Evolutionary conservation across 2,113 vertebrate genomes (phyloP).

Genomic region (Etheostoma cragini): DNA sequence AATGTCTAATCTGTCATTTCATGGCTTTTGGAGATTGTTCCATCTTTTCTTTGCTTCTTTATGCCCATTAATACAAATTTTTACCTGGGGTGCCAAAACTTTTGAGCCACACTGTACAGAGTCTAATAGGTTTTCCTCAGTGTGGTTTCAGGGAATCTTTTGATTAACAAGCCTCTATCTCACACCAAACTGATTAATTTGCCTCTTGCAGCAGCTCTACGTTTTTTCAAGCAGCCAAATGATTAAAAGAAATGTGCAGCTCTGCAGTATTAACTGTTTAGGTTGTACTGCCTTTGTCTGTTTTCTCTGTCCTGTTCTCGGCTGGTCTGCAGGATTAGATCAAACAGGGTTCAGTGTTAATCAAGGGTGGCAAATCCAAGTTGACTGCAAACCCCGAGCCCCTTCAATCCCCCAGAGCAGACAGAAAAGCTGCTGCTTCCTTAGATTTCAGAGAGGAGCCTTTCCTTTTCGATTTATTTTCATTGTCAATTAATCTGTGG

Average conservation of each 20-base stretch:
- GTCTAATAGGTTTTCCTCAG: neutral
- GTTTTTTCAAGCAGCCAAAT: constrained; percentile 29
- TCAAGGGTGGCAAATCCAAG: constrained; percentile 46
- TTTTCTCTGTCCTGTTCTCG: constrained; percentile 6
- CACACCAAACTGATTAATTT: neutral
- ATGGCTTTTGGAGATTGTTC: too few species aligned
- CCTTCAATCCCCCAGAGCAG: constrained; percentile 12
- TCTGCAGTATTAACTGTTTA: constrained; percentile 17
- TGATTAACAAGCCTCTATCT: constrained; percentile 5
- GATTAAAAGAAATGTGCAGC: constrained; percentile 29
- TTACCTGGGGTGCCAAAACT: too few species aligned
- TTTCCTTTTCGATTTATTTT: neutral
- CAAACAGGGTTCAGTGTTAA: constrained; percentile 46
- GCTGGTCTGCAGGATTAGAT: constrained; percentile 44
- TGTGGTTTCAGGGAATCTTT: neutral
- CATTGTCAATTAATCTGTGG: neutral
- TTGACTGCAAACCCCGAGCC: neutral
- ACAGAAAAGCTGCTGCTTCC: constrained; percentile 3
- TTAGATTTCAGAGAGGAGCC: neutral
- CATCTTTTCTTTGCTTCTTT: too few species aligned
- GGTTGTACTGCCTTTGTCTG: constrained; percentile 2
- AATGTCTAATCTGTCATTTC: too few species aligned
- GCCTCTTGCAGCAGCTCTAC: neutral
- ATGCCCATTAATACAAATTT: too few species aligned
- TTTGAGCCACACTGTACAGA: neutral